Percentiles rank a stretch among this genome's conserved stretches.
Evolutionary conservation across 2,888 invertebrate genomes (phyloP).

Genomic region (Drosophila macrospina): DNA sequence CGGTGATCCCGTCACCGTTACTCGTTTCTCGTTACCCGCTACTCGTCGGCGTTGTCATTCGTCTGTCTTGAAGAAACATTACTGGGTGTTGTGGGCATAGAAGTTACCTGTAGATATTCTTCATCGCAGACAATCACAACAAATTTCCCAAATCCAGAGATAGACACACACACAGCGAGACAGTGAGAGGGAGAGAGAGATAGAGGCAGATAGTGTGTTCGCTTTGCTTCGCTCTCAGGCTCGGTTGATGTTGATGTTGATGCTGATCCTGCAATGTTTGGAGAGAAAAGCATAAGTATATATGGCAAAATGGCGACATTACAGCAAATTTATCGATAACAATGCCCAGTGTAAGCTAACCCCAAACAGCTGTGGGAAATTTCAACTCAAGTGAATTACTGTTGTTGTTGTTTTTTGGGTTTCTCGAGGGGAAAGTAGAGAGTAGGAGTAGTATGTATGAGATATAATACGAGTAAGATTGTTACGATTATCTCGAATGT

Average conservation of each 20-base stretch:
- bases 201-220: neutral
- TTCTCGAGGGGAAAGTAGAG: constrained; percentile 6
- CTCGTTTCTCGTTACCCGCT: constrained; percentile 11
- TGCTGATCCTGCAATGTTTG: constrained; percentile 40
- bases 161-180: no score
- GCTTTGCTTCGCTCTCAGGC: neutral
- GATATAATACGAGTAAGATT: constrained; percentile 18
- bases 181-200: neutral
- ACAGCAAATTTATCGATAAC: constrained; percentile 14
- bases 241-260: no score
- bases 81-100: constrained; percentile 70
- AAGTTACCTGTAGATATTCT: constrained; percentile 69
- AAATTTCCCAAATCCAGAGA: neutral
- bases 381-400: constrained; percentile 20
- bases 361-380: constrained; percentile 19
- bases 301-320: neutral
- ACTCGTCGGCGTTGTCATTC: constrained; percentile 26
- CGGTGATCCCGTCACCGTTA: constrained; percentile 32
- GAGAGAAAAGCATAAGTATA: constrained; percentile 38
- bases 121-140: constrained; percentile 20
- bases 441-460: constrained; percentile 26
- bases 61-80: constrained; percentile 76
- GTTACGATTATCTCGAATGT: constrained; percentile 23
- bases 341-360: constrained; percentile 24
- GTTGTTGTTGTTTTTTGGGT: neutral